Evolutionary conservation across 2,888 invertebrate species (phyloP).

Genomic region (Fragum sueziense): DNA sequence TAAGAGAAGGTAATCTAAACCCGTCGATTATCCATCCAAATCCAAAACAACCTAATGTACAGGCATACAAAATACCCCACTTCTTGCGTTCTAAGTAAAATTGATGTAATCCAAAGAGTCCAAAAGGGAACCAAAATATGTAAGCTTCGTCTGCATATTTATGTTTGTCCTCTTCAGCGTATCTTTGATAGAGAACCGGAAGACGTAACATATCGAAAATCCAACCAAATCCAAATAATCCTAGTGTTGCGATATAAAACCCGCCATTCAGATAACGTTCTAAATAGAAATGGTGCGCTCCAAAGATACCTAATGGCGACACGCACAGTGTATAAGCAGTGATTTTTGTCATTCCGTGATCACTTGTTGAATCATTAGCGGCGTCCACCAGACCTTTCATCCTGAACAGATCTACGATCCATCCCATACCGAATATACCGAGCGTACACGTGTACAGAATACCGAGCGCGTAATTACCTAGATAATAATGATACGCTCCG

Average conservation of each 20-base stretch:
- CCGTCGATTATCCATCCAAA: slow-evolving; percentile 63
- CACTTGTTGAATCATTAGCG: slow-evolving; percentile 55
- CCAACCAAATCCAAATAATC: slow-evolving; percentile 59
- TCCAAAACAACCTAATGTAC: slow-evolving; percentile 56
- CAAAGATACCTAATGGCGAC: slow-evolving; percentile 54
- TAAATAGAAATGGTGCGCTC: slow-evolving; percentile 57
- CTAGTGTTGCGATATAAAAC: slow-evolving; percentile 50
- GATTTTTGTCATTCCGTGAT: slow-evolving; percentile 57
- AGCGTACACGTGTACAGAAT: slow-evolving; percentile 54
- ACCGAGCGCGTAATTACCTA: slow-evolving; percentile 56
- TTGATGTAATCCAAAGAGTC: slow-evolving; percentile 61
- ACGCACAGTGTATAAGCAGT: slow-evolving; percentile 58
- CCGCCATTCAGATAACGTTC: slow-evolving; percentile 56
- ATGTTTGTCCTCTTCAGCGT: slow-evolving; percentile 58
- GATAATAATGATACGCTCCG: slow-evolving; percentile 58
- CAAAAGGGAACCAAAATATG: slow-evolving; percentile 60
- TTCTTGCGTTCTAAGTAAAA: slow-evolving; percentile 56
- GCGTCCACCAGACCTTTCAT: slow-evolving; percentile 58
- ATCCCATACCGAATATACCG: slow-evolving; percentile 57
- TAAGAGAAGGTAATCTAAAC: slow-evolving; percentile 40
- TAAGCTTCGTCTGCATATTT: slow-evolving; percentile 64
- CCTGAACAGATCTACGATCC: slow-evolving; percentile 55
- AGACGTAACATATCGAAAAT: slow-evolving; percentile 56
- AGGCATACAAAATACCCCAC: slow-evolving; percentile 61
- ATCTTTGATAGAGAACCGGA: slow-evolving; percentile 58